phyloP scores from a whole-genome alignment of 1,140 invertebrate species.

The Trichonephila inaurata region DNA sequence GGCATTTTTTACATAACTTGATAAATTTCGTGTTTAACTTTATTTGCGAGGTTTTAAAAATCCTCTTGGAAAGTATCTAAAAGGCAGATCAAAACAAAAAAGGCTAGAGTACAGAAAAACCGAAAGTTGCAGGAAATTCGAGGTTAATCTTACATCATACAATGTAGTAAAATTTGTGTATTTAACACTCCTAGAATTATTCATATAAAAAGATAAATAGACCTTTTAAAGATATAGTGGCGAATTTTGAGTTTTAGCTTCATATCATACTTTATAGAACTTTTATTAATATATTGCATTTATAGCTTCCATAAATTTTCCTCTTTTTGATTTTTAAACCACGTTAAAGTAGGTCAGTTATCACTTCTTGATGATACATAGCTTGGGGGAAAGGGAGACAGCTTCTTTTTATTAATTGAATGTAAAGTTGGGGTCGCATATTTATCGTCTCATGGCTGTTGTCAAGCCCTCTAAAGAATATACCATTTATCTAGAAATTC shows the following conservation, averaged over 20 bases:
- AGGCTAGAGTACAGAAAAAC: no score
- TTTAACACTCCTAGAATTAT: no score
- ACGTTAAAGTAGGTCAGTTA: slow-evolving; percentile 5
- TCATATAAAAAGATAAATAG: background rate
- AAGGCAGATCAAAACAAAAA: no score
- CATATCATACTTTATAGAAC: background rate
- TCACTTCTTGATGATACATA: slow-evolving; percentile 23
- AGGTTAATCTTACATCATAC: no score
- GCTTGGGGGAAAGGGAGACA: slow-evolving; percentile 16
- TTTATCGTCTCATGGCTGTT: slow-evolving; percentile 36
- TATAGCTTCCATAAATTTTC: background rate
- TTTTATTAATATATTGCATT: slow-evolving; percentile 28
- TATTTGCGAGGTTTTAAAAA: no score
- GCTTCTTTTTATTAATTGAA: slow-evolving; percentile 57
- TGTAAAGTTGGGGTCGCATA: slow-evolving; percentile 25
- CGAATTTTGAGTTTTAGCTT: slow-evolving; percentile 10
- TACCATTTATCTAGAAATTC: background rate
- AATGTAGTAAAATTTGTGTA: no score
- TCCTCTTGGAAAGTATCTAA: no score
- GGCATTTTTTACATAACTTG: no score
- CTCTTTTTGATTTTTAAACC: background rate
- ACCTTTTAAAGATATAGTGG: background rate
- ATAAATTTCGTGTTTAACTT: no score
- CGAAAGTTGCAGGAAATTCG: no score
- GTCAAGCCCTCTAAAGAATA: slow-evolving; percentile 37